These are phyloP conservation scores for Tychaedon coryphoeus DNA, from an alignment of 2,113 vertebrate genomes.

Conservation along the genomic window DNA sequence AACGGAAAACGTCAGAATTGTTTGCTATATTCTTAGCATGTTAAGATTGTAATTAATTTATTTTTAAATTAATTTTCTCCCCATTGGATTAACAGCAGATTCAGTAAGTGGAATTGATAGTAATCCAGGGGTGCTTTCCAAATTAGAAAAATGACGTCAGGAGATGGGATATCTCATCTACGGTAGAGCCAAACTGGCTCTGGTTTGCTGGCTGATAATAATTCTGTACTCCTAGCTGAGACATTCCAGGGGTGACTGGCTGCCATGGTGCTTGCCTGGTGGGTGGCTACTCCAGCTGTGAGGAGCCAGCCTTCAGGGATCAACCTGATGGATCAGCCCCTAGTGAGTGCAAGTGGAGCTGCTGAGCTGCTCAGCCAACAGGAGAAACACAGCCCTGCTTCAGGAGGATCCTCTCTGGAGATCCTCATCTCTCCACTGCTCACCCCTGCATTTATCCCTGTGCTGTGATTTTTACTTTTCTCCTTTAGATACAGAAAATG, in stretches of 20 bases:
- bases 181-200: background rate
- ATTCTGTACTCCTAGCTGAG: background rate
- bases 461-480: background rate
- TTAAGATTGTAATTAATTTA: background rate
- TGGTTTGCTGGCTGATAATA: background rate
- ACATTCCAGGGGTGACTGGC: background rate
- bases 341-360: background rate
- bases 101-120: background rate
- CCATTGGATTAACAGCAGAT: background rate
- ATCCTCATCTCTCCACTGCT: background rate
- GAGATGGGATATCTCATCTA: background rate
- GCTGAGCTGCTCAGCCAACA: background rate
- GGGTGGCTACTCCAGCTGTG: background rate
- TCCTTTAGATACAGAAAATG: background rate
- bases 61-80: background rate
- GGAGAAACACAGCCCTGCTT: background rate
- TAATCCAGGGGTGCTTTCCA: background rate
- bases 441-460: background rate
- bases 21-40: background rate
- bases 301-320: background rate
- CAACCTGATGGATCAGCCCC: background rate
- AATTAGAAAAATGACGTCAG: background rate
- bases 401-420: background rate
- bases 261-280: fast-evolving
- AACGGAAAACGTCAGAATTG: background rate